Evolutionary conservation across 2,797 vertebrate species (phyloP).

Genomic region (Gymnopithys bicolor): DNA sequence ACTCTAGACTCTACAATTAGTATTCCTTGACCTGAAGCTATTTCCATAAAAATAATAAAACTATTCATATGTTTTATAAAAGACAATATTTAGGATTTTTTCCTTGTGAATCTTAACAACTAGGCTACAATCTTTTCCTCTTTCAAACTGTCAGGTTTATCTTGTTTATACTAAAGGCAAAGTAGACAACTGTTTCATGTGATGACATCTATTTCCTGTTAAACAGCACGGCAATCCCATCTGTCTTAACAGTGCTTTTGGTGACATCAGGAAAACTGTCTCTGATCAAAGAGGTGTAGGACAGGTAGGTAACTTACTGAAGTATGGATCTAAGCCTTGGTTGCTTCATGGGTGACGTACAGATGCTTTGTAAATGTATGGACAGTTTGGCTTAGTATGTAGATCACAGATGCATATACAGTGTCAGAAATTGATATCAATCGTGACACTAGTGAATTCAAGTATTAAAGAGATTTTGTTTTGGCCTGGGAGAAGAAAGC

Average conservation of each 20-base stretch:
- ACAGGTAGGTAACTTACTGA: not conserved
- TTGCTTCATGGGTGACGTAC: not conserved
- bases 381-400: not conserved
- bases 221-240: not conserved
- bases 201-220: not conserved
- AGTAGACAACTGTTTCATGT: not conserved
- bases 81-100: not conserved
- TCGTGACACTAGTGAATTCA: not conserved
- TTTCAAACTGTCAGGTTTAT: not conserved
- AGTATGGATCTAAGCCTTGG: not conserved
- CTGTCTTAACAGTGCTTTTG: conserved; percentile 15
- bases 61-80: not conserved
- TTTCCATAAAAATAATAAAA: not conserved
- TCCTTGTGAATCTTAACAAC: not conserved
- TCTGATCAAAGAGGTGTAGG: conserved; percentile 21
- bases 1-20: not conserved
- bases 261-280: not conserved
- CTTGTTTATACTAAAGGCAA: not conserved
- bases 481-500: not conserved
- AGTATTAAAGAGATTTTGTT: not conserved
- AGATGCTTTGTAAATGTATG: not conserved
- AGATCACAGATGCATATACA: not conserved
- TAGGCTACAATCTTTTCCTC: not conserved
- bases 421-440: not conserved
- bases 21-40: not conserved